Evolutionary conservation across 2,888 invertebrate genomes (phyloP), one percentile per base, ranked within the genome.

Genomic region (Chalcosyrphus nemorum): DNA sequence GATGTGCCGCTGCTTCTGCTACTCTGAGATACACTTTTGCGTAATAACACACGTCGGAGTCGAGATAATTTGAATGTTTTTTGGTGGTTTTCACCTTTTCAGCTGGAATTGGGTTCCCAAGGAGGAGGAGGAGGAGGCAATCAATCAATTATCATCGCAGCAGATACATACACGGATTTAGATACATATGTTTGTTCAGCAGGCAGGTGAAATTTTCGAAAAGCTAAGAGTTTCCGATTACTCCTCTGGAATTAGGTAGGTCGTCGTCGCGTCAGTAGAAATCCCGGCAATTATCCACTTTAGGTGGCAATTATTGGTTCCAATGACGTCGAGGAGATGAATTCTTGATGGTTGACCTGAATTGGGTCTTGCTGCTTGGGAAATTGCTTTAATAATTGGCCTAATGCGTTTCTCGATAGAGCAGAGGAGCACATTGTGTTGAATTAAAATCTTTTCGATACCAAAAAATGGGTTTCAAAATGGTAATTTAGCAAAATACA

Each of bases 241-340:
- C 38, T 50, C 68, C 59, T 32, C 50, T 9, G 32, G 17, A 68
- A 63, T 81, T 70, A 70, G 70, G 56, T 24, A 61, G 59, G 19
- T 59, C 43, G 41, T 21, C 38, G n/a, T n/a, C n/a, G n/a, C n/a
- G n/a, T n/a, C n/a, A 56, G 19, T 52, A 47, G 45, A 74, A 66
- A 41, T 59, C 41, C 57, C 52, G 61, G 35, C 76, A 81, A 81
- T 81, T 81, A 81, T 76, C 81, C 81, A 81, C 63, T 81, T 81
- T 81, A 52, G 43, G 43, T 29, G 76, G 75, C 76, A 81, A 81
- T 81, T 81, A 81, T 81, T 65, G 76, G 75, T 63, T 61, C 74
- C 68, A 78, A 63, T 71, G 71, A 68, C 21, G 45, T 27, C 43
- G 50, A 63, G 52, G 43, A 47, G 38, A 81, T 75, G 81, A 74